These are phyloP conservation scores for Pyrrhia umbra DNA, from an alignment of 2,888 invertebrate genomes.

Conservation along the genomic window DNA sequence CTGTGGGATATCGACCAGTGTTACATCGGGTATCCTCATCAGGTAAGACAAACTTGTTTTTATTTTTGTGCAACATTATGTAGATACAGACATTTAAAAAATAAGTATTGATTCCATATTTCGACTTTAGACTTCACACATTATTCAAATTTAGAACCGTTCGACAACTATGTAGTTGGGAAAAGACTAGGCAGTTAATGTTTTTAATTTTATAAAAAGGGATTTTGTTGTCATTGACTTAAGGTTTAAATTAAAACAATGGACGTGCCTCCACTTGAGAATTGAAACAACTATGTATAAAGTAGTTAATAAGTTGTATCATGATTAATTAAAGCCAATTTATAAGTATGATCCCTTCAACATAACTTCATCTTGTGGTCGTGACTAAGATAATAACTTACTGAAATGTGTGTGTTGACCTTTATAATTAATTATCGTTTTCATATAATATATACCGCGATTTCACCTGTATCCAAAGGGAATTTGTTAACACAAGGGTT, in stretches of 20 bases:
- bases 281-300: neutral
- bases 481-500: too few species aligned
- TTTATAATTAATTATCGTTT: neutral
- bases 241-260: slow-evolving; percentile 3
- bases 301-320: neutral
- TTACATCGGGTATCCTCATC: slow-evolving; percentile 95
- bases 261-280: neutral
- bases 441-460: too few species aligned
- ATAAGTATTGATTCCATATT: too few species aligned
- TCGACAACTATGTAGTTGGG: neutral
- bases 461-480: too few species aligned
- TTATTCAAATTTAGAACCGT: neutral
- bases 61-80: too few species aligned
- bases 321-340: neutral
- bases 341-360: neutral
- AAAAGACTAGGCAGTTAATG: neutral
- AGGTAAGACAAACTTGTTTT: slow-evolving; percentile 85
- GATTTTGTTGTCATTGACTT: neutral
- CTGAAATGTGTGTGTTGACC: neutral
- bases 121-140: neutral
- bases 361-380: neutral
- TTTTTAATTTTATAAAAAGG: neutral
- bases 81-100: too few species aligned
- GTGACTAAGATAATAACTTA: neutral
- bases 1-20: slow-evolving; percentile 97